phyloP scores from a whole-genome alignment of 2,113 vertebrate species.

The Plecturocebus donacophilus region DNA sequence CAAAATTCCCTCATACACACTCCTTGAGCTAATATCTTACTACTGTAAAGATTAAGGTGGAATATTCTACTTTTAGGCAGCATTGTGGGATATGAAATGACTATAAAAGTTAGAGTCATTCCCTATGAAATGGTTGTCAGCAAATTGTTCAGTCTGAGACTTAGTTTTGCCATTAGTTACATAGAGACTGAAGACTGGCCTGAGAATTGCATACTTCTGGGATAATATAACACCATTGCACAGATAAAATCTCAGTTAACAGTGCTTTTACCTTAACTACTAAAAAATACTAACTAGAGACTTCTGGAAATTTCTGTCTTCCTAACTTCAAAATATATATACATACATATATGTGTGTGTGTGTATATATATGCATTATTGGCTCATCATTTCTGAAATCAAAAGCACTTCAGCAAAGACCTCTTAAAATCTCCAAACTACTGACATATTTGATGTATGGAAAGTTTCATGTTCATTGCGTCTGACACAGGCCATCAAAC shows the following conservation, averaged over 20 bases:
- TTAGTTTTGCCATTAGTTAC: neutral
- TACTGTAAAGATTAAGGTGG: neutral
- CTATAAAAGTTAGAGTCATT: neutral
- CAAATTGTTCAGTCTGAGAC: neutral
- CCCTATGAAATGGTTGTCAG: neutral
- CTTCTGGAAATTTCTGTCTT: constrained; percentile 10
- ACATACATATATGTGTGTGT: neutral
- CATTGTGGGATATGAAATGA: neutral
- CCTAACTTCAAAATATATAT: neutral
- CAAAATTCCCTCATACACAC: neutral
- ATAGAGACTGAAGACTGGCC: neutral
- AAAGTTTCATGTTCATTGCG: neutral
- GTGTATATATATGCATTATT: neutral
- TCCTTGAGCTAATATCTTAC: neutral
- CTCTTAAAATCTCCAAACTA: constrained; percentile 6
- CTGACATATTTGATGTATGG: constrained; percentile 18
- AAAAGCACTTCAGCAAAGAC: constrained; percentile 13
- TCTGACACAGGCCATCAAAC: neutral
- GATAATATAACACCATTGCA: neutral
- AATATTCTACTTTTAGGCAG: neutral
- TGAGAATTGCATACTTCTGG: neutral
- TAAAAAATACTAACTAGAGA: neutral
- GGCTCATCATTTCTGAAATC: constrained; percentile 14
- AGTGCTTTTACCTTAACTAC: neutral
- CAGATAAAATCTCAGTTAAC: neutral